A percentile compares a stretch with the other conserved stretches of the same genome.
These are phyloP conservation scores for Escarpia spicata DNA, from an alignment of 2,888 invertebrate genomes.

Conservation along the genomic window DNA sequence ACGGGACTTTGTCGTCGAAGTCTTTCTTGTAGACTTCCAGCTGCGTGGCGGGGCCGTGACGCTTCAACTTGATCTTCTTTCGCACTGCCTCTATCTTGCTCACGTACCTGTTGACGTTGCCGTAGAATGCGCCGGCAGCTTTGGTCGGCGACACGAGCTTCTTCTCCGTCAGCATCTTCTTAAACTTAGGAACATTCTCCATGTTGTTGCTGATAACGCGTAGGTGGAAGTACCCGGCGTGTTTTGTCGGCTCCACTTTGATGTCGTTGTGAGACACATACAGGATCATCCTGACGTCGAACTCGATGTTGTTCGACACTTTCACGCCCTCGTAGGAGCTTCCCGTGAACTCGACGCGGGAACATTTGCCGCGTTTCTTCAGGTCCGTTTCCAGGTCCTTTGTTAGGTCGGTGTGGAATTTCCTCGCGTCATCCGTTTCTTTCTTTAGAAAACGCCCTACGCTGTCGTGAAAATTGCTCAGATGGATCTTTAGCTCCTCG, in stretches of 20 bases:
- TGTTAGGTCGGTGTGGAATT: not conserved
- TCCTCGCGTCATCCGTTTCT: not conserved
- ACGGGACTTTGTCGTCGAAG: not conserved
- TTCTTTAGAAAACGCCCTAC: not conserved
- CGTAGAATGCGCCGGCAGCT: not conserved
- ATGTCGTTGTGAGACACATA: not conserved
- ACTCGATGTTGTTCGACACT: constrained; percentile 34
- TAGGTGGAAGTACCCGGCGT: not conserved
- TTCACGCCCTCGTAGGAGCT: constrained; percentile 36
- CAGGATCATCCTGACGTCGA: constrained; percentile 36
- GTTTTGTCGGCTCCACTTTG: not conserved
- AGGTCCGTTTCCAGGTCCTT: not conserved
- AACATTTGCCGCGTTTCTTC: not conserved
- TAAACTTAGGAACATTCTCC: not conserved
- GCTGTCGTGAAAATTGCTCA: not conserved
- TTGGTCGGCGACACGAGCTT: not conserved
- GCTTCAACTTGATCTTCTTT: not conserved
- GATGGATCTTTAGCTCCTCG: not conserved
- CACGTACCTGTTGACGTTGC: not conserved
- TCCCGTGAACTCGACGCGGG: constrained; percentile 29
- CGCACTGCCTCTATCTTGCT: not conserved
- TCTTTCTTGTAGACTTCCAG: not conserved
- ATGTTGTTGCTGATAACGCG: not conserved
- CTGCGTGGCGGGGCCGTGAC: constrained; percentile 6
- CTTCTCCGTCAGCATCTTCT: not conserved